Evolutionary conservation across 2,888 invertebrate species (phyloP).

Genomic region (Drosophila ezoana): DNA sequence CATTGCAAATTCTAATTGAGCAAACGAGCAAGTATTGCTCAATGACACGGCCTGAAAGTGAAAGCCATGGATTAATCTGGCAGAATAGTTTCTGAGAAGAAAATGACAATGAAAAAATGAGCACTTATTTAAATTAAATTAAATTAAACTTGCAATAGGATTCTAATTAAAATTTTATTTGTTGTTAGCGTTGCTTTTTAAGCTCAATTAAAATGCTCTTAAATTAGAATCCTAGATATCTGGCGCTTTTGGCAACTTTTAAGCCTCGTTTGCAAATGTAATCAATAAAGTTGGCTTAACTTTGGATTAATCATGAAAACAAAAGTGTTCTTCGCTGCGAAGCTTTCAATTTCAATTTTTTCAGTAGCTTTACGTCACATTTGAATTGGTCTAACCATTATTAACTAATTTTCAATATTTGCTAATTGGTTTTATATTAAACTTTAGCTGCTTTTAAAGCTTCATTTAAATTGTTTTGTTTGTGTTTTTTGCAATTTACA

Average conservation of each 20-base stretch:
- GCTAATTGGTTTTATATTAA: not conserved
- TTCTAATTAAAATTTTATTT: no score
- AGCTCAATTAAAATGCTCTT: not conserved
- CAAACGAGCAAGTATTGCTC: not conserved
- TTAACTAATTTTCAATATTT: no score
- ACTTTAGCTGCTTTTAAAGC: not conserved
- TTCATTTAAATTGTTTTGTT: not conserved
- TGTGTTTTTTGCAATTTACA: not conserved
- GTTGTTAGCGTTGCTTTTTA: not conserved
- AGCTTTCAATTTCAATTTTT: no score
- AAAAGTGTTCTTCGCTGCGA: no score
- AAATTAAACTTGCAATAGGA: no score
- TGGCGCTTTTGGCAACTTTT: not conserved
- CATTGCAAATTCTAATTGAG: constrained; percentile 31
- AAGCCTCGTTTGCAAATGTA: not conserved
- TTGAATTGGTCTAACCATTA: no score
- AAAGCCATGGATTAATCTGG: not conserved
- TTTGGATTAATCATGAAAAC: no score
- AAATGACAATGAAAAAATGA: no score
- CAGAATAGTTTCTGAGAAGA: not conserved
- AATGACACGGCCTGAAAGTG: not conserved
- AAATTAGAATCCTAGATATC: not conserved
- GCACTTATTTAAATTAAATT: no score
- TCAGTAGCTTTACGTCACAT: no score
- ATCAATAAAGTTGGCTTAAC: not conserved